Evolutionary conservation across 2,113 vertebrate species (phyloP).

Genomic region (Chionodraco myersi): DNA sequence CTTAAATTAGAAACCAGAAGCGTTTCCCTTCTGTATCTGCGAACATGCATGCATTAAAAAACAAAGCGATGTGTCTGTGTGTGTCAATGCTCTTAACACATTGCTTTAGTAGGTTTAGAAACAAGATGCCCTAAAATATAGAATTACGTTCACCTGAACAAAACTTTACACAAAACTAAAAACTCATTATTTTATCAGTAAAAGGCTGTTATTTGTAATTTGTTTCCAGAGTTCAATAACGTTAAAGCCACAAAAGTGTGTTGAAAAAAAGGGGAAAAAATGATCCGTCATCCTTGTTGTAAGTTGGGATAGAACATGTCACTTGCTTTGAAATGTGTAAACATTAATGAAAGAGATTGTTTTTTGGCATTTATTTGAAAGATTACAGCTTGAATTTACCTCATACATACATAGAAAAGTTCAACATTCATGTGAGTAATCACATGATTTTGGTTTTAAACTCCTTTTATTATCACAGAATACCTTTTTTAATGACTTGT

Average conservation of each 20-base stretch:
- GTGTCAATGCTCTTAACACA: neutral
- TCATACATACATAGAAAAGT: neutral
- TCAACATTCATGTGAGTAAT: neutral
- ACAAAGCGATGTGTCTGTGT: neutral
- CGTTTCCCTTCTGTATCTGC: neutral
- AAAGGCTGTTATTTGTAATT: neutral
- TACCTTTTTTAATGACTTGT: neutral
- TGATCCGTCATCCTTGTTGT: neutral
- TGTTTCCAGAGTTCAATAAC: neutral
- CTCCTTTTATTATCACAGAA: neutral
- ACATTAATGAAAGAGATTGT: neutral
- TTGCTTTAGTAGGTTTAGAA: neutral
- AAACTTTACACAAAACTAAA: neutral
- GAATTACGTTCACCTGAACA: neutral
- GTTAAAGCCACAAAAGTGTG: neutral
- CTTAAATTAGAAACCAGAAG: slow-evolving; percentile 5
- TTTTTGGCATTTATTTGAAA: neutral
- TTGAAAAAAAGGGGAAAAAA: neutral
- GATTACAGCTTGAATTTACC: neutral
- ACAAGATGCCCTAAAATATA: neutral
- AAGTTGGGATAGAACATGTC: neutral
- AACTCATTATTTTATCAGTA: neutral
- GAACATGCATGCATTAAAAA: neutral
- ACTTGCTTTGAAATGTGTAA: neutral
- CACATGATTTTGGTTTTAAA: neutral